Evolutionary conservation across 2,113 vertebrate genomes (phyloP), one percentile per base, ranked within the genome.

Genomic region (Boleophthalmus pectinirostris): DNA sequence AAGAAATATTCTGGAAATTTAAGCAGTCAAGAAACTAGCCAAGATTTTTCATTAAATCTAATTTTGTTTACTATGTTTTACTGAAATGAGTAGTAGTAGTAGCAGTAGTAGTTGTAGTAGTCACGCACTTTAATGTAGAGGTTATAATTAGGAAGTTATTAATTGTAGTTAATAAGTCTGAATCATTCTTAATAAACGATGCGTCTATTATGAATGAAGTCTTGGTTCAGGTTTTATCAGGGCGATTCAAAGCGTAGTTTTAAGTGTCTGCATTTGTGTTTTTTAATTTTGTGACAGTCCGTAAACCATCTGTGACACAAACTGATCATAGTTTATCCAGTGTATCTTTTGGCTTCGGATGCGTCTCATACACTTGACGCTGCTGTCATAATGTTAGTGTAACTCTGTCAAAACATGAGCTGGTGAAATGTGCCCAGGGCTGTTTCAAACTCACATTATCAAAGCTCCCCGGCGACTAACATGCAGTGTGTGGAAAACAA

Each of bases 321-420:
- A 83, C 57, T 78, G 78, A 82, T 85, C 80, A 74, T 45, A 86
- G 78, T 64, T 25, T 65, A 75, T 74, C 76, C 56, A 70, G 51
- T 63, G 69, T 51, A 74, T 85, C 70, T 88, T 25, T 25, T 90
- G 81, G 63, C 25, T 66, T 69, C 79, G 69, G 83, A 84, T 29
- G 54, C 64, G 74, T 84, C 80, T 81, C 68, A 82, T 86, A 78
- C 83, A 82, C 75, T 78, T 66, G 72, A 69, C 5, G 18, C 63
- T 13, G 67, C 80, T 90, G 89, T 91, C 90, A 89, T 77, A 91
- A 91, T 85, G 87, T 90, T 89, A 72, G 66, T 82, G 82, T 84
- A 75, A 63, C 68, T 79, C 82, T 86, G 86, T 91, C 85, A 90
- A 73, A 90, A 90, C 86, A 91, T 61, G 72, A 64, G 81, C 75